phyloP scores from a whole-genome alignment of 2,888 invertebrate genomes.

The Cataglyphis albicans region DNA sequence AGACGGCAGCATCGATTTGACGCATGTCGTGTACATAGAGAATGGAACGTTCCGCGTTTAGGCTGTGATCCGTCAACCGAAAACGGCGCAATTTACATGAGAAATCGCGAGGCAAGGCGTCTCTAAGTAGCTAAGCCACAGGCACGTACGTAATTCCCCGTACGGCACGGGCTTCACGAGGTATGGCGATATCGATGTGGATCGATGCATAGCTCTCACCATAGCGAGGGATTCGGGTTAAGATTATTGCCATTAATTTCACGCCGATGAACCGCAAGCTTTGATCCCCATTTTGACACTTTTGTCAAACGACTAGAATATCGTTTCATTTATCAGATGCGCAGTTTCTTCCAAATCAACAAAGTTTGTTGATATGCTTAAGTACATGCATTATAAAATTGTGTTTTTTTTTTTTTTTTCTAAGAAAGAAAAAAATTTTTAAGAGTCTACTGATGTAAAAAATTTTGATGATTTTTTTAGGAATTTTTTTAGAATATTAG shows the following conservation, averaged over 20 bases:
- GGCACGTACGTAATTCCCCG: conserved; percentile 72
- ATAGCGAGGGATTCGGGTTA: not conserved
- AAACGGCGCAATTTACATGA: conserved; percentile 83
- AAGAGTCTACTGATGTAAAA: no score
- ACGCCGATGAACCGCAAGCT: conserved; percentile 5
- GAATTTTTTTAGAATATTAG: no score
- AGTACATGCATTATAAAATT: not conserved
- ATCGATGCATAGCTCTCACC: conserved; percentile 56
- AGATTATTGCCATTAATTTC: conserved; percentile 46
- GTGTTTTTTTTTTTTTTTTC: not conserved
- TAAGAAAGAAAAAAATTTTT: not conserved
- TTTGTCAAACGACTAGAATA: not conserved
- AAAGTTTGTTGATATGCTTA: not conserved
- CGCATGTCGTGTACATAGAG: conserved; percentile 67
- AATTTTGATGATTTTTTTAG: no score
- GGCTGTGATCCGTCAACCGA: conserved; percentile 82
- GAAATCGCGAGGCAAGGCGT: conserved; percentile 78
- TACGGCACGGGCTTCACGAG: conserved; percentile 39
- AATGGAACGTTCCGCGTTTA: conserved; percentile 78
- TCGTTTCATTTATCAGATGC: not conserved
- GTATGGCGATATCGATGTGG: conserved; percentile 66
- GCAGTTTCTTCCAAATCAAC: not conserved
- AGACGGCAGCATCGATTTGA: conserved; percentile 66
- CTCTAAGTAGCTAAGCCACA: conserved; percentile 78
- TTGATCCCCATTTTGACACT: not conserved